Evolutionary conservation across 2,888 invertebrate genomes (phyloP).

Genomic region (Apodemia mormo): DNA sequence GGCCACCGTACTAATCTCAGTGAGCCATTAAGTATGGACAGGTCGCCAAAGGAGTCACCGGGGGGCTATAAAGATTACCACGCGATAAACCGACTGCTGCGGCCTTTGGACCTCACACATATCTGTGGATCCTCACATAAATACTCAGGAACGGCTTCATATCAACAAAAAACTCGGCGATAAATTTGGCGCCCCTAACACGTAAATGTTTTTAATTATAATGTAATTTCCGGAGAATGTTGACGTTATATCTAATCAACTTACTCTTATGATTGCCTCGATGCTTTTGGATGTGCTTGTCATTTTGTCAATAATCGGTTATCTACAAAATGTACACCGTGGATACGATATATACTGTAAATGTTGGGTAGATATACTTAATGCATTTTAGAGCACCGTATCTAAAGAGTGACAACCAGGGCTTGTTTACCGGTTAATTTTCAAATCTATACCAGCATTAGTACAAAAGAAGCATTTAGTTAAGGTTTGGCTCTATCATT

Average conservation of each 20-base stretch:
- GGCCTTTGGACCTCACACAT: slow-evolving; percentile 74
- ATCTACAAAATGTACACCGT: not conserved
- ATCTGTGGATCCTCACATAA: slow-evolving; percentile 66
- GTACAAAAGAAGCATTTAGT: no score
- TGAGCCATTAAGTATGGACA: slow-evolving; percentile 77
- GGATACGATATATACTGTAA: no score
- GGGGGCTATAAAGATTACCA: slow-evolving; percentile 78
- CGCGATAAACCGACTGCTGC: slow-evolving; percentile 77
- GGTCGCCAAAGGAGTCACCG: slow-evolving; percentile 71
- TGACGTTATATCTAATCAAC: slow-evolving; percentile 72
- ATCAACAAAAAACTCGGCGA: slow-evolving; percentile 79
- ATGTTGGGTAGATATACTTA: no score
- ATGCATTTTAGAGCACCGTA: no score
- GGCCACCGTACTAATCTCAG: slow-evolving; percentile 64
- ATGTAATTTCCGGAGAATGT: slow-evolving; percentile 71
- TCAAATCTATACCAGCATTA: no score
- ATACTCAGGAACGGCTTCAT: slow-evolving; percentile 75
- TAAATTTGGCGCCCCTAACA: slow-evolving; percentile 80
- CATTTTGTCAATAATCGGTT: slow-evolving; percentile 1
- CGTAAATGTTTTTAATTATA: slow-evolving; percentile 80
- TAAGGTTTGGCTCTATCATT: no score
- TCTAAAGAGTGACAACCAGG: no score
- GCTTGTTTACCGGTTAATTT: no score
- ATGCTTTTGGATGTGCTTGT: slow-evolving; percentile 38
- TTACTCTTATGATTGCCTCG: slow-evolving; percentile 63